phyloP scores from a whole-genome alignment of 2,888 invertebrate species.

The Trachelus tabidus region DNA sequence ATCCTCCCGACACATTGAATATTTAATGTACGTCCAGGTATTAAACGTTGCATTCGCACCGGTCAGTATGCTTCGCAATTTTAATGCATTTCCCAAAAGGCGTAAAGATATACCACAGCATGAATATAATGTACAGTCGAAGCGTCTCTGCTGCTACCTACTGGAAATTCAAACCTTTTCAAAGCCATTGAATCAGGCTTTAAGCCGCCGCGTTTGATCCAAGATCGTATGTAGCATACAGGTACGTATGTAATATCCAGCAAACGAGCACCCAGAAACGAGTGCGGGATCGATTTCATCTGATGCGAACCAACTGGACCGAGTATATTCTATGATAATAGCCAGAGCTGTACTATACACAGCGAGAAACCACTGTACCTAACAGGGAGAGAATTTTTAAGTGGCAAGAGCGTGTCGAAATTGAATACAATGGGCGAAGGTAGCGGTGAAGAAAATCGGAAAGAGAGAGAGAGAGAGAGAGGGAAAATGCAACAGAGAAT shows the following conservation, averaged over 20 bases:
- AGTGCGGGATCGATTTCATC: constrained; percentile 2
- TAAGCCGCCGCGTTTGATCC: not conserved
- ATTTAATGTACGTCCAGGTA: not conserved
- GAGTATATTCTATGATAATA: constrained; percentile 25
- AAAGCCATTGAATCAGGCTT: not conserved
- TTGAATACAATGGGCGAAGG: constrained; percentile 31
- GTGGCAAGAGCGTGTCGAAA: constrained; percentile 19
- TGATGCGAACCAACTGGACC: constrained; percentile 11
- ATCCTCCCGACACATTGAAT: not conserved
- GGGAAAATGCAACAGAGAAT: constrained; percentile 15
- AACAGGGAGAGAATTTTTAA: constrained; percentile 31
- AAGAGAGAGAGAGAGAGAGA: constrained; percentile 15
- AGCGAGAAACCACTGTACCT: constrained; percentile 16
- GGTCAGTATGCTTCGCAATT: not conserved
- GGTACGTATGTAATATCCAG: not conserved
- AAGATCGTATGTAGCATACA: not conserved
- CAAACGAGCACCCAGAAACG: not conserved
- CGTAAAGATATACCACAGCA: not conserved
- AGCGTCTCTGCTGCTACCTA: not conserved
- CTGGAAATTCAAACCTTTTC: not conserved
- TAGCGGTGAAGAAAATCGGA: constrained; percentile 5
- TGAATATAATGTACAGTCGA: not conserved
- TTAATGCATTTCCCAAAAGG: not conserved
- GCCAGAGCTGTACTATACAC: not conserved
- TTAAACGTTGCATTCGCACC: not conserved